Evolutionary conservation across 2,888 invertebrate species (phyloP), one percentile per base, ranked within the genome.

Genomic region (Teleogryllus oceanicus): DNA sequence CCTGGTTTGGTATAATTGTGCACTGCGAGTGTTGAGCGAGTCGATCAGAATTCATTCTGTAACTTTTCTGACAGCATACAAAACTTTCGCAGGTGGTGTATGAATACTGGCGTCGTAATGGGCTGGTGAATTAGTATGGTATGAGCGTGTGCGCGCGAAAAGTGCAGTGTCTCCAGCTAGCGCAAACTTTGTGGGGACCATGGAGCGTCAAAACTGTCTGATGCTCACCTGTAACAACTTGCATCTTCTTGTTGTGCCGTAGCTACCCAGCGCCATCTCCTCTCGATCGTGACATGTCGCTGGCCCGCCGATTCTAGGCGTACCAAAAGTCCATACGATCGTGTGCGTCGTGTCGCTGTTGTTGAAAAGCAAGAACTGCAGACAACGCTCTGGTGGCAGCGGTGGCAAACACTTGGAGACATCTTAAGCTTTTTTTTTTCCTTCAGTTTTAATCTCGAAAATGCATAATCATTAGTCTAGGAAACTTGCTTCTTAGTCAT

Each of bases 221-320:
- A 62, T 62, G n/a, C 62, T 62, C 62, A 62, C 62, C 62, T 62
- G 62, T 62, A 79, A 78, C 78, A 78, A 50, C 75, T 78, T 80
- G 80, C 80, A 78, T 80, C 49, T 78, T 80, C 78, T 78, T 81
- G 79, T 81, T 82, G 75, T 82, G 81, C 79, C 82, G 82, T 82
- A 82, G 82, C 81, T 82, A 81, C 77, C 82, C 81, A 77, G 81
- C 82, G 74, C 81, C 82, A 74, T 80, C 82, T 37, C 80, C 83
- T 51, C 83, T 83, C 77, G 83, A 83, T 78, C 83, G 83, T 80
- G 83, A 83, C 82, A 78, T 82, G 82, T 82, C 82, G 81, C 83
- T 82, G 78, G 82, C 81, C 74, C 83, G 83, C 78, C 79, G 82
- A 78, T 82, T 81, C 82, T 82, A 82, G 81, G 80, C 79, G 78